Percentiles rank a stretch among this genome's conserved stretches.
Evolutionary conservation across 1,140 invertebrate species (phyloP).

Genomic region (Trichonephila inaurata): DNA sequence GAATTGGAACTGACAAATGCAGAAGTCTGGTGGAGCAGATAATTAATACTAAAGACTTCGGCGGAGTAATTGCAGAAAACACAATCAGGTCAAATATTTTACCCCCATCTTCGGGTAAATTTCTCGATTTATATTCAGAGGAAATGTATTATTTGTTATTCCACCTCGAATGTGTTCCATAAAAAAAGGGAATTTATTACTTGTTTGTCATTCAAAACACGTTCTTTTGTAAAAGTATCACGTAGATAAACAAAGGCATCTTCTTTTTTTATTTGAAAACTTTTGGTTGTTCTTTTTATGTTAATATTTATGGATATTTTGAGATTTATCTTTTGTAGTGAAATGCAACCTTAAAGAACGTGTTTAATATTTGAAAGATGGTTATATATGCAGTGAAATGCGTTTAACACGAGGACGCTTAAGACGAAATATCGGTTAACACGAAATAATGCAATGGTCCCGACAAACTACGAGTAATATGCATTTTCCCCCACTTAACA

Average conservation of each 20-base stretch:
- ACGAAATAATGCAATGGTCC: too few relatives aligned
- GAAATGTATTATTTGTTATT: not conserved
- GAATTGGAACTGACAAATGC: conserved; percentile 6
- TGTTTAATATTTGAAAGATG: too few relatives aligned
- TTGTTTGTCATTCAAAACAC: not conserved
- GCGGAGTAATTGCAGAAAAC: not conserved
- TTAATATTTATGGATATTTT: too few relatives aligned
- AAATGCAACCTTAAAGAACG: too few relatives aligned
- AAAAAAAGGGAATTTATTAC: not conserved
- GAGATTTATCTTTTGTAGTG: too few relatives aligned
- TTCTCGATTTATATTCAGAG: conserved; percentile 1
- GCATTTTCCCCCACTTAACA: too few relatives aligned
- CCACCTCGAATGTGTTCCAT: not conserved
- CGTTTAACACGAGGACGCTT: too few relatives aligned
- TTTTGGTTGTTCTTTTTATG: too few relatives aligned
- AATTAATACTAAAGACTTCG: not conserved
- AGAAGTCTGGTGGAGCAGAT: not conserved
- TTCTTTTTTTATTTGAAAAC: too few relatives aligned
- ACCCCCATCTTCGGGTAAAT: not conserved
- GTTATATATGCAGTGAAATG: too few relatives aligned
- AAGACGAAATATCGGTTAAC: too few relatives aligned
- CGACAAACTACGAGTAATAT: too few relatives aligned
- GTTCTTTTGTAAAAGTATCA: not conserved
- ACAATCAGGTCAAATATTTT: not conserved
- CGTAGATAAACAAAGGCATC: not conserved